Percentiles rank a stretch among this genome's conserved stretches.
Conservation (phyloP, 2,888 invertebrate genomes). For the Acronicta alni region DNA sequence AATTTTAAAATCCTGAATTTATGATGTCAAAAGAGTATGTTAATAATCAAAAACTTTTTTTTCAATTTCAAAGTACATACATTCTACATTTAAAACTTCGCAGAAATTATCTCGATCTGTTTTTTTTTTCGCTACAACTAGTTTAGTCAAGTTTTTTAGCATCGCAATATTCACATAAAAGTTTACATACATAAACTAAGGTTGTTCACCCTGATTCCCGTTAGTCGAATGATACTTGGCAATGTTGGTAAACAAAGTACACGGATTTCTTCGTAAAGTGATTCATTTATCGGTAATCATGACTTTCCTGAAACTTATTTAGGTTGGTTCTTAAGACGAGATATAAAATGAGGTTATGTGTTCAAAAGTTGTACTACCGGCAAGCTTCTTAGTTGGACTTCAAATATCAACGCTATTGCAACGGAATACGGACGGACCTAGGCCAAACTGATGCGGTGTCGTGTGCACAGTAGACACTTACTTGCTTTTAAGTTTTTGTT, state of each 20-base stretch:
- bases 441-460: too few relatives aligned
- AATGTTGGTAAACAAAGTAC: conserved; percentile 56
- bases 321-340: conserved; percentile 3
- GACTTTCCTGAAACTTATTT: conserved; percentile 36
- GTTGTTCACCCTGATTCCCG: conserved; percentile 51
- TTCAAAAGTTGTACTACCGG: conserved; percentile 6
- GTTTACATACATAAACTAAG: conserved; percentile 26
- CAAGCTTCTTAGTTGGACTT: too few relatives aligned
- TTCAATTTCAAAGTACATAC: not conserved
- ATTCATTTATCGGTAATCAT: conserved; percentile 34
- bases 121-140: conserved; percentile 33
- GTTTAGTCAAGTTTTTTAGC: conserved; percentile 35
- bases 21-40: not conserved
- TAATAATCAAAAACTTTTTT: conserved; percentile 1
- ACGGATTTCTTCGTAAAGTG: conserved; percentile 18
- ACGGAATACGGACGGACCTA: too few relatives aligned
- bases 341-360: conserved; percentile 33
- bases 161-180: conserved; percentile 28
- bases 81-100: not conserved
- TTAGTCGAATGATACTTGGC: conserved; percentile 28
- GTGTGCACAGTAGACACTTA: too few relatives aligned
- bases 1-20: not conserved
- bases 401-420: too few relatives aligned
- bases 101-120: conserved; percentile 9
- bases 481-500: conserved; percentile 12